phyloP scores from a whole-genome alignment of 2,888 invertebrate genomes.

The Gastrophysa polygoni region DNA sequence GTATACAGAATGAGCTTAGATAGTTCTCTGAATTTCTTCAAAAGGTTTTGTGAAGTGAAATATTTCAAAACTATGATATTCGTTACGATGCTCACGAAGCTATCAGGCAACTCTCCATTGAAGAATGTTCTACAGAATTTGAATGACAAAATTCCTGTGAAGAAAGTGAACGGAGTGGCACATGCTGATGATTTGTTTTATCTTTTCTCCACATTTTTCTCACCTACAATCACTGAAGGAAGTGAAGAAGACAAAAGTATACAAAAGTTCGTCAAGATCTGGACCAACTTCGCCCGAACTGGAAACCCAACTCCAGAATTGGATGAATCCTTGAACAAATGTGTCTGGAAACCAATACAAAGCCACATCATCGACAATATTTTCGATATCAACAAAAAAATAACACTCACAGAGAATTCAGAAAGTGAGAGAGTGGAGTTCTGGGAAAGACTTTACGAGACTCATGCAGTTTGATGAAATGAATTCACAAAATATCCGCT shows the following conservation, averaged over 20 bases:
- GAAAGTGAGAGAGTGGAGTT: constrained; percentile 47
- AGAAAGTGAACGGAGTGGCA: constrained; percentile 41
- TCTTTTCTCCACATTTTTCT: constrained; percentile 44
- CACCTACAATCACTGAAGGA: constrained; percentile 33
- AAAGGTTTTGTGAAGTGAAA: constrained; percentile 41
- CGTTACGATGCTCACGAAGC: constrained; percentile 38
- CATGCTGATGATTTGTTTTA: constrained; percentile 52
- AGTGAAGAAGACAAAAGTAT: constrained; percentile 46
- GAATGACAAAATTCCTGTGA: constrained; percentile 33
- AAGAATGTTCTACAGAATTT: constrained; percentile 35
- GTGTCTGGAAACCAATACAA: constrained; percentile 46
- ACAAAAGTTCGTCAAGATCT: constrained; percentile 48
- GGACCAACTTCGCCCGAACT: constrained; percentile 52
- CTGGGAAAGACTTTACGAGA: constrained; percentile 48
- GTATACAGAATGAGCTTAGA: constrained; percentile 48
- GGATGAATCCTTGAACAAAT: constrained; percentile 39
- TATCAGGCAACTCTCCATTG: constrained; percentile 36
- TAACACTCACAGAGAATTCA: constrained; percentile 42
- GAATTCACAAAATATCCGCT: no score
- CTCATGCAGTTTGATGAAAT: constrained; percentile 12
- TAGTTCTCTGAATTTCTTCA: constrained; percentile 45
- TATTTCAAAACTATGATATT: constrained; percentile 42
- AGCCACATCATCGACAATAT: constrained; percentile 40
- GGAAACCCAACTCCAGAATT: constrained; percentile 47
- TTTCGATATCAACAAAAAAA: constrained; percentile 47